These are phyloP conservation scores for Sycophaga agraensis DNA, from an alignment of 1,140 invertebrate genomes.

Conservation along the genomic window DNA sequence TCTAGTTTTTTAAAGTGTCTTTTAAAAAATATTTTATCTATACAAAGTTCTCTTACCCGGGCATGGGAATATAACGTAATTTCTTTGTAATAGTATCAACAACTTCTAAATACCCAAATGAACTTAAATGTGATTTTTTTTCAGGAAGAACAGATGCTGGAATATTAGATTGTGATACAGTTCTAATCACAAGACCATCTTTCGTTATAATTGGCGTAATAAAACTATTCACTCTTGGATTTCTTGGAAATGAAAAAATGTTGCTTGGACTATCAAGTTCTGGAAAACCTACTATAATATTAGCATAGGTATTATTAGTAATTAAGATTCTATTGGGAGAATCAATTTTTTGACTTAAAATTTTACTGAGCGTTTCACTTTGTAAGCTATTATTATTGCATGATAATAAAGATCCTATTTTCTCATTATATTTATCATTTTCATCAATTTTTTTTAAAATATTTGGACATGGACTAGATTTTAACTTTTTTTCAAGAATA, in stretches of 20 bases:
- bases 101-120: constrained; percentile 62
- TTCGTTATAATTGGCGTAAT: constrained; percentile 45
- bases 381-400: constrained; percentile 30
- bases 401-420: constrained; percentile 36
- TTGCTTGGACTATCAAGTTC: constrained; percentile 54
- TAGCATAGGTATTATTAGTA: constrained; percentile 53
- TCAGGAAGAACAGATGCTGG: constrained; percentile 35
- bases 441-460: constrained; percentile 48
- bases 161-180: no score
- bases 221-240: constrained; percentile 27
- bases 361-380: constrained; percentile 35
- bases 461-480: constrained; percentile 42
- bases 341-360: constrained; percentile 50
- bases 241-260: constrained; percentile 46
- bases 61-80: constrained; percentile 65
- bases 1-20: background rate
- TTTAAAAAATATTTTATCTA: constrained; percentile 1
- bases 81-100: constrained; percentile 58
- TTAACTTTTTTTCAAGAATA: constrained; percentile 41
- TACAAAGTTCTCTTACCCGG: constrained; percentile 56
- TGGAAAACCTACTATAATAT: constrained; percentile 61
- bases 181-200: no score
- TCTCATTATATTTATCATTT: constrained; percentile 5
- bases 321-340: constrained; percentile 58
- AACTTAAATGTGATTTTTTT: constrained; percentile 27